A percentile compares a stretch with the other conserved stretches of the same genome.
Conservation (phyloP, 1,140 invertebrate genomes). For the Aphelenchoides fujianensis region DNA sequence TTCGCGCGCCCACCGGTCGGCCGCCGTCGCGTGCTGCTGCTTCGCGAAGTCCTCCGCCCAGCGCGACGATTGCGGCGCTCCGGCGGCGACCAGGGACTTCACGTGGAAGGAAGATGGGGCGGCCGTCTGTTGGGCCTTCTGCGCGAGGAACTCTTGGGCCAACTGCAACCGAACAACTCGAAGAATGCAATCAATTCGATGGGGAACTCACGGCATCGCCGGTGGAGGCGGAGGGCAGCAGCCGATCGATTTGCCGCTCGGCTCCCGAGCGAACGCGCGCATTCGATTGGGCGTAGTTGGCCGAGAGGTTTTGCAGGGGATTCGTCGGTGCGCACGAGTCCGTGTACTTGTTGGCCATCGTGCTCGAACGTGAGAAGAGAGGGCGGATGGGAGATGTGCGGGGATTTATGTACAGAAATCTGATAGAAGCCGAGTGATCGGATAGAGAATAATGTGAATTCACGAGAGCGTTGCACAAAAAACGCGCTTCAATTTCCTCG, state of each 20-base stretch:
- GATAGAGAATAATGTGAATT: no score
- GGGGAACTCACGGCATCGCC: slow-evolving; percentile 7
- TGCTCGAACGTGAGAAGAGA: no score
- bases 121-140: slow-evolving; percentile 19
- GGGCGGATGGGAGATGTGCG: no score
- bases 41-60: slow-evolving; percentile 42
- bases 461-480: no score
- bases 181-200: background rate
- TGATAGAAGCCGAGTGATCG: no score
- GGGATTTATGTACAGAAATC: no score
- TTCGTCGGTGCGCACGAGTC: slow-evolving; percentile 32
- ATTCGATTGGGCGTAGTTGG: slow-evolving; percentile 25
- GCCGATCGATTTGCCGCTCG: slow-evolving; percentile 24
- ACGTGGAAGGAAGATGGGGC: slow-evolving; percentile 29
- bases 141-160: slow-evolving; percentile 32
- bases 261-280: slow-evolving; percentile 20
- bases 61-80: background rate
- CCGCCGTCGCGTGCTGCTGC: slow-evolving; percentile 14
- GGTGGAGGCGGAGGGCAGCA: background rate
- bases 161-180: slow-evolving; percentile 21
- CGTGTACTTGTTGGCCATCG: slow-evolving; percentile 28
- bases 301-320: slow-evolving; percentile 27
- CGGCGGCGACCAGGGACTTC: slow-evolving; percentile 19
- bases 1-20: slow-evolving; percentile 7
- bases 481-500: no score